Percentiles rank a stretch among this genome's conserved stretches.
These are phyloP conservation scores for Leptonema lineaticorne DNA, from an alignment of 1,140 invertebrate species.

Conservation along the genomic window DNA sequence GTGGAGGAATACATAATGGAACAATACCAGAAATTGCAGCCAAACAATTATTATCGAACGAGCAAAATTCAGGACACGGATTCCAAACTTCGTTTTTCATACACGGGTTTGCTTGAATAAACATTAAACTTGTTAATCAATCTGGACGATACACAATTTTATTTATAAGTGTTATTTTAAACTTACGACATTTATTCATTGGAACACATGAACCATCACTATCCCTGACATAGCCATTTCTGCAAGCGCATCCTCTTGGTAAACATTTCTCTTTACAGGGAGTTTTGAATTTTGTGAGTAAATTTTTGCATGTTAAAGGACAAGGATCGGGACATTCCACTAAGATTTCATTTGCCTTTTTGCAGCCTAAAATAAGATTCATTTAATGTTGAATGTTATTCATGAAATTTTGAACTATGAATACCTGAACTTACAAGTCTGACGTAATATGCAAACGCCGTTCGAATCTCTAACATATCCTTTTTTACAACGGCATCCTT, in stretches of 20 bases:
- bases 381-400: no score
- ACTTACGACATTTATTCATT: conserved; percentile 29
- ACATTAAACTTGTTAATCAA: background rate
- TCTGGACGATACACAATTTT: no score
- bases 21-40: background rate
- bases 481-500: conserved; percentile 1
- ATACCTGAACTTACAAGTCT: no score
- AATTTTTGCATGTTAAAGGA: conserved; percentile 29
- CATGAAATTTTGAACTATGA: background rate
- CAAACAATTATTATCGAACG: conserved; percentile 25
- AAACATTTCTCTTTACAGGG: conserved; percentile 11
- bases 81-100: conserved; percentile 21
- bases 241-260: conserved; percentile 24
- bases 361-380: no score
- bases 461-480: conserved; percentile 4
- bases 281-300: background rate
- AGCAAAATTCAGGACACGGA: conserved; percentile 19
- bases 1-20: conserved; percentile 12
- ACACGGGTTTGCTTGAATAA: background rate
- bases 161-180: no score
- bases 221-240: conserved; percentile 27
- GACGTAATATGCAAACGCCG: conserved; percentile 1
- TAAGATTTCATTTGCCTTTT: no score
- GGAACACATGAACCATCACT: conserved; percentile 24
- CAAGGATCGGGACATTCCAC: conserved; percentile 33